Percentiles rank a stretch among this genome's conserved stretches.
These are phyloP conservation scores for Hydroisotoma schaefferi DNA, from an alignment of 2,888 invertebrate species.

Conservation along the genomic window DNA sequence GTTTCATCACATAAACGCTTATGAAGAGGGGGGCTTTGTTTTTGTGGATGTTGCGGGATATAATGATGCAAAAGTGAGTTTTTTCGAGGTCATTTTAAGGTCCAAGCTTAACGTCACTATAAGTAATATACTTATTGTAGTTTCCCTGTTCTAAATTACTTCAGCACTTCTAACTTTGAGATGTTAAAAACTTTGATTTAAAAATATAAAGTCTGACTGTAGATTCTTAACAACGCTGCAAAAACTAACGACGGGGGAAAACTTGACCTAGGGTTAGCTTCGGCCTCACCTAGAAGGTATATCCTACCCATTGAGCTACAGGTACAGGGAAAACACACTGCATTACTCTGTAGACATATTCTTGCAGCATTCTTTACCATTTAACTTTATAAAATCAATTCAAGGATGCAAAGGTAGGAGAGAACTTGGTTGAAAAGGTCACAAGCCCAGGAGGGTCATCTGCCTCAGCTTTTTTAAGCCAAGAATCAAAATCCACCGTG, in stretches of 20 bases:
- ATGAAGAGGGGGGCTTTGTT: constrained; percentile 54
- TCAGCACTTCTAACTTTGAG: too few relatives aligned
- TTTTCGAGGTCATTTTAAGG: too few relatives aligned
- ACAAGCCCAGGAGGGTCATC: too few relatives aligned
- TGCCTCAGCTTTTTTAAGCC: constrained; percentile 31
- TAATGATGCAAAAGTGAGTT: constrained; percentile 51
- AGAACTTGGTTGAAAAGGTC: constrained; percentile 24
- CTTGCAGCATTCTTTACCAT: background rate
- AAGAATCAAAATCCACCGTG: constrained; percentile 16
- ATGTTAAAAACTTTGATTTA: too few relatives aligned
- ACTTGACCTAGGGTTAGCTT: background rate
- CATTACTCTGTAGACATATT: too few relatives aligned
- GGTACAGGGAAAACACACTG: too few relatives aligned
- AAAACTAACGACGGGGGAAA: background rate
- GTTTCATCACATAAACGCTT: constrained; percentile 58
- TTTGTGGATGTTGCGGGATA: constrained; percentile 53
- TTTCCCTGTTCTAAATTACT: too few relatives aligned
- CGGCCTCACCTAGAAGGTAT: constrained; percentile 39
- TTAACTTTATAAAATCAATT: too few relatives aligned
- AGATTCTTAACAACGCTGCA: constrained; percentile 2
- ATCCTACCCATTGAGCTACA: constrained; percentile 41
- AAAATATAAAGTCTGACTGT: too few relatives aligned
- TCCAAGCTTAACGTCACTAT: too few relatives aligned
- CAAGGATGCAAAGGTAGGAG: constrained; percentile 23
- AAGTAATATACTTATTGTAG: too few relatives aligned